These are phyloP conservation scores for Sparus aurata DNA, from an alignment of 2,797 vertebrate genomes.

Conservation along the genomic window DNA sequence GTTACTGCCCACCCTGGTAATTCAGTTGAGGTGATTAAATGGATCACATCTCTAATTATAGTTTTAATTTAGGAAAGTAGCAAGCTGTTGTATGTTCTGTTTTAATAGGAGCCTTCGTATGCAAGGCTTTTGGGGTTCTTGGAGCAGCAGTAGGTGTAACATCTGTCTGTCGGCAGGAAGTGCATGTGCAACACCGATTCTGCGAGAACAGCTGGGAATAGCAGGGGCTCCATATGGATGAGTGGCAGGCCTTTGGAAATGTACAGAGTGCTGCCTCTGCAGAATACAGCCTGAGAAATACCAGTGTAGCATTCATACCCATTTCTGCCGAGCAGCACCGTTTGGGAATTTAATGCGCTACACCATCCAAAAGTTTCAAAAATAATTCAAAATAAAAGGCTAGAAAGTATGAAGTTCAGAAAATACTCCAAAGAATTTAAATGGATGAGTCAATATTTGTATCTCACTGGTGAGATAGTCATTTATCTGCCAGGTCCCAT, in stretches of 20 bases:
- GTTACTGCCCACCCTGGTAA: conserved; percentile 56
- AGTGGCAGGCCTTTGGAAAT: conserved; percentile 70
- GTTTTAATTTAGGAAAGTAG: conserved; percentile 54
- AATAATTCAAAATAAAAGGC: conserved; percentile 12
- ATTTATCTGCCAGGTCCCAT: conserved; percentile 16
- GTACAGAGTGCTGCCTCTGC: conserved; percentile 63
- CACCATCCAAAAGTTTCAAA: conserved; percentile 23
- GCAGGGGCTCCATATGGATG: conserved; percentile 65
- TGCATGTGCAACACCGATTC: conserved; percentile 56
- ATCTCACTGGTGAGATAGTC: neutral
- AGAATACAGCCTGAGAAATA: conserved; percentile 51
- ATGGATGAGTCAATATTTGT: conserved; percentile 18
- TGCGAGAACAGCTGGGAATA: conserved; percentile 74
- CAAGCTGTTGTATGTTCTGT: conserved; percentile 64
- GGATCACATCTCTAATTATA: conserved; percentile 67
- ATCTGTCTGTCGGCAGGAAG: conserved; percentile 72
- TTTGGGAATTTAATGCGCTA: conserved; percentile 54
- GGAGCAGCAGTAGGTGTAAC: conserved; percentile 64
- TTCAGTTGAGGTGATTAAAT: conserved; percentile 67
- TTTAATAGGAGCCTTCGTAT: conserved; percentile 38
- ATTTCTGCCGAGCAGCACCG: conserved; percentile 30
- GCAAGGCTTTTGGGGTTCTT: conserved; percentile 48
- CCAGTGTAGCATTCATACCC: conserved; percentile 18
- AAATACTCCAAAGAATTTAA: conserved; percentile 21
- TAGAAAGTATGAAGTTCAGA: neutral